Percentiles rank a stretch among this genome's conserved stretches.
phyloP scores from a whole-genome alignment of 2,113 vertebrate species.

The Anolis carolinensis region DNA sequence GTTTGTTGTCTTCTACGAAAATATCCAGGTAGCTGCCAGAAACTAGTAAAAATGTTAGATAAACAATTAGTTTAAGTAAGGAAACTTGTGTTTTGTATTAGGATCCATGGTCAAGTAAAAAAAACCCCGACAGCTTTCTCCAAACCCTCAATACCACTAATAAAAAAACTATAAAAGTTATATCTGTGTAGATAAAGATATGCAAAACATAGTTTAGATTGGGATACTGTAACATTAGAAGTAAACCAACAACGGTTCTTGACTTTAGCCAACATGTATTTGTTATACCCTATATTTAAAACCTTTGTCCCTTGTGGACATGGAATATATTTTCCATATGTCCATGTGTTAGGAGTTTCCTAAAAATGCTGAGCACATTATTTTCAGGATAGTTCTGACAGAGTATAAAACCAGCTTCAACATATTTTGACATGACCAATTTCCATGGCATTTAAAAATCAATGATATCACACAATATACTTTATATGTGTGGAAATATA shows the following conservation, averaged over 20 bases:
- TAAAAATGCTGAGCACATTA: constrained; percentile 70
- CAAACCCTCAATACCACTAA: background rate
- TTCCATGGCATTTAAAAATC: constrained; percentile 71
- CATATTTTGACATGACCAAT: constrained; percentile 71
- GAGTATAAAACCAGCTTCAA: constrained; percentile 67
- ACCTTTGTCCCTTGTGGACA: constrained; percentile 59
- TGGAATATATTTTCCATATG: constrained; percentile 70
- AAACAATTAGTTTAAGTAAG: background rate
- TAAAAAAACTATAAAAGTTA: background rate
- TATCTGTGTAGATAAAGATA: constrained; percentile 5
- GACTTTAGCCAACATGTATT: constrained; percentile 40
- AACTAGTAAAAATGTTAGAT: background rate
- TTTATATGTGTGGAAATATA: constrained; percentile 69
- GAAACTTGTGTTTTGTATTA: background rate
- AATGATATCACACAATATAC: constrained; percentile 68
- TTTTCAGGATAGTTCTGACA: constrained; percentile 72
- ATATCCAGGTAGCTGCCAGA: background rate
- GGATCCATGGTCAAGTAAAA: constrained; percentile 1
- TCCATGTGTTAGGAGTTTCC: constrained; percentile 66
- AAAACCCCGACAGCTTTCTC: background rate
- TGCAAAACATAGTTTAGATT: constrained; percentile 22
- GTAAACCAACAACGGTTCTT: constrained; percentile 9
- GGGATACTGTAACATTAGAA: constrained; percentile 22
- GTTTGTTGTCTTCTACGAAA: background rate
- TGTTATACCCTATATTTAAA: constrained; percentile 55